Conservation (phyloP, 2,888 invertebrate species). For the Cremastinae sp. region DNA sequence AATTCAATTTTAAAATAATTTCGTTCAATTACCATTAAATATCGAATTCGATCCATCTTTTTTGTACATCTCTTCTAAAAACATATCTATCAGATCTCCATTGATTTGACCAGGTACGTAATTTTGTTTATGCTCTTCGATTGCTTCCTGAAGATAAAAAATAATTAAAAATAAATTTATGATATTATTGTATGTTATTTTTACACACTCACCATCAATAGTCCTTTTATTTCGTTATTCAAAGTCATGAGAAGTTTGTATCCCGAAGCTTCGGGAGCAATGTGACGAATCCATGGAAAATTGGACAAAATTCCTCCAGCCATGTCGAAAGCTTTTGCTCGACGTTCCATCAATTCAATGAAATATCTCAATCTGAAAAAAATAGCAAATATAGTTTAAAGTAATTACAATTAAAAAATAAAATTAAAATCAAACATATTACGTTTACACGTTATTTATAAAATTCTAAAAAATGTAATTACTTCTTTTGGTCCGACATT, state of each 20-base stretch:
- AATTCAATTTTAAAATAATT: background rate
- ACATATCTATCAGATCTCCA: constrained; percentile 85
- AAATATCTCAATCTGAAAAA: constrained; percentile 70
- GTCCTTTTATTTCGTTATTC: constrained; percentile 82
- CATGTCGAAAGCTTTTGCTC: constrained; percentile 79
- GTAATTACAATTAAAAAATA: constrained; percentile 2
- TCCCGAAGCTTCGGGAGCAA: constrained; percentile 84
- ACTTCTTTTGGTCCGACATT: constrained; percentile 66
- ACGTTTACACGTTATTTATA: too few species aligned
- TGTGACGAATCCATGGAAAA: constrained; percentile 84
- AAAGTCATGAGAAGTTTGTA: constrained; percentile 83
- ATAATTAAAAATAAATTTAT: background rate
- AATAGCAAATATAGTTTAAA: background rate
- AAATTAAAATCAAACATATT: too few species aligned
- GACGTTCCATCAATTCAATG: constrained; percentile 71
- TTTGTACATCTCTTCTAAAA: constrained; percentile 83
- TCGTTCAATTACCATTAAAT: constrained; percentile 79
- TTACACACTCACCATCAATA: constrained; percentile 80
- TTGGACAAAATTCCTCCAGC: constrained; percentile 83
- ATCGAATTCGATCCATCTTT: constrained; percentile 71
- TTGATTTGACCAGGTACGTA: constrained; percentile 79
- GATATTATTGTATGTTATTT: background rate
- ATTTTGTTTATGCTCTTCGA: constrained; percentile 82
- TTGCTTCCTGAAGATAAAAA: constrained; percentile 78
- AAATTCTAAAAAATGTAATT: constrained; percentile 50